Evolutionary conservation across 2,888 invertebrate species (phyloP), one percentile per base, ranked within the genome.

Genomic region (Onchidella celtica): DNA sequence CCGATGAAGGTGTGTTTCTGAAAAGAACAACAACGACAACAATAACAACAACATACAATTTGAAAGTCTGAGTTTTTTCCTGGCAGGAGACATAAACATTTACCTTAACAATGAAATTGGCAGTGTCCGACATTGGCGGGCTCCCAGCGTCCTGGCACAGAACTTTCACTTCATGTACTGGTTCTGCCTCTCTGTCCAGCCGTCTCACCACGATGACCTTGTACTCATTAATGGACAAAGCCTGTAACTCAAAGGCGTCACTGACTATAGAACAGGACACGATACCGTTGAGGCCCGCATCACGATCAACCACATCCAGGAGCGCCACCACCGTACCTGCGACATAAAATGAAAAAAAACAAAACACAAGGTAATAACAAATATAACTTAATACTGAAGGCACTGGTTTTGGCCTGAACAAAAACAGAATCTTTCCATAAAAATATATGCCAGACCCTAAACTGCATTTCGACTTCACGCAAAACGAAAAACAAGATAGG

Each of bases 71-170:
- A 47, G 47, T 17, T 47, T 11, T n/a, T 9, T 47, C 9, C 47
- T 1, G 65, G 21, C 32, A 24, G 9, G 27, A 40, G 21, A n/a
- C 17, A 69, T 17, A 21, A 36, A 11, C 14, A 21, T 21, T 27
- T 70, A 80, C 79, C 75, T 75, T 81, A 29, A 92, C 89, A 47
- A 82, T 82, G 77, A 92, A 89, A 14, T 82, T 87, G 66, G 85
- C 87, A 17, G 85, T 84, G 36, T 86, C 86, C 6, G 85, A 85
- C 36, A 90, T 81, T 3, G 91, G 88, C 4, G 90, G 90, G 4
- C 79, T 84, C 1, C 92, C 92, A 2, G 87, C 86, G 84, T 92
- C 92, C 21, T 87, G 83, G 75, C 92, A 92, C n/a, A 83, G 74
- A n/a, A 92, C 86, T 1, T 85, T 86, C 4, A 92, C 86, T 47